Percentiles rank a stretch among this genome's conserved stretches.
Conservation (phyloP, 2,113 vertebrate species). For the Oreochromis spilurus region DNA sequence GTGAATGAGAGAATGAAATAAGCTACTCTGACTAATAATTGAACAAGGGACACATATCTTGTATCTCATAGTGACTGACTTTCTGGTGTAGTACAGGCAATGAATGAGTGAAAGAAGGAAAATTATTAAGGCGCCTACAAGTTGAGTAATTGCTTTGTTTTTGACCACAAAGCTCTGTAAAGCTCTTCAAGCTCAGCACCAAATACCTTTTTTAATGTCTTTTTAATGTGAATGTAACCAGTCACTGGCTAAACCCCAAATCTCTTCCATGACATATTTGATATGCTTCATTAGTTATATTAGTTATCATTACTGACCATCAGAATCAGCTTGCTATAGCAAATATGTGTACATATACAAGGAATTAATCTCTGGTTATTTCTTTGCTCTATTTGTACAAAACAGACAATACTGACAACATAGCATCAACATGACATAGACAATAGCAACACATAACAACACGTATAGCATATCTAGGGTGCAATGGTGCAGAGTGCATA, state of each 20-base stretch:
- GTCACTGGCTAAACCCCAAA: not conserved
- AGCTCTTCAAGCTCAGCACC: not conserved
- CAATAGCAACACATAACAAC: not conserved
- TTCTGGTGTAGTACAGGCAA: not conserved
- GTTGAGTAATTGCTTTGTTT: not conserved
- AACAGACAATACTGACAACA: not conserved
- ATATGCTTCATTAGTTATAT: not conserved
- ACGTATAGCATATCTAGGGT: not conserved
- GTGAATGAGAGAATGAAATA: not conserved
- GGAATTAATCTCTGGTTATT: not conserved
- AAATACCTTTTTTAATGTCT: not conserved
- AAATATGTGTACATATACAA: not conserved
- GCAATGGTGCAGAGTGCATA: not conserved
- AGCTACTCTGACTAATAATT: not conserved
- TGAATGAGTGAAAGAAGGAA: not conserved
- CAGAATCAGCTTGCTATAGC: not conserved
- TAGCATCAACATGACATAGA: not conserved
- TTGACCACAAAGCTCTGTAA: not conserved
- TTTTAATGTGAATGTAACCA: not conserved
- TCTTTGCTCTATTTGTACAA: not conserved
- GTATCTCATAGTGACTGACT: not conserved
- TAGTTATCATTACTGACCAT: not conserved
- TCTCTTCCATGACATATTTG: not conserved
- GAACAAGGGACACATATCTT: not conserved
- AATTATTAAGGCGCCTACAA: not conserved